Evolutionary conservation across 2,797 vertebrate genomes (phyloP), one percentile per base, ranked within the genome.

Genomic region (Leptoclinus maculatus): DNA sequence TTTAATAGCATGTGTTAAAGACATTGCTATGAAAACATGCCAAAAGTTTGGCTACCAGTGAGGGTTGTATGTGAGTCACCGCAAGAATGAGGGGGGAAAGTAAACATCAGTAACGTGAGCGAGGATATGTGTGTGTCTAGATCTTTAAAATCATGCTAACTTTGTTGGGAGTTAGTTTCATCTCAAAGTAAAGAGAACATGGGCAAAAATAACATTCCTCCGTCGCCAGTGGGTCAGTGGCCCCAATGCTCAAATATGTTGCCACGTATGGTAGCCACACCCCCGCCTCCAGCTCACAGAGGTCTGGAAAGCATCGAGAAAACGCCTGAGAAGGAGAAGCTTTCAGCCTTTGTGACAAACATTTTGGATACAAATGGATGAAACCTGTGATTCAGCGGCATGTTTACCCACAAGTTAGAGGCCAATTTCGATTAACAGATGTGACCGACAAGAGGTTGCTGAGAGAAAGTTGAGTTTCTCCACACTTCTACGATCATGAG

Each of bases 1-100:
- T 91, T 85, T 83, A 91, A 93, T 86, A 76, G 86, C 84, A 85
- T 82, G 91, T 89, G 89, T 89, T 76, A 54, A 91, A 88, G 89
- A 88, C 88, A 66, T 66, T 72, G 83, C 85, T 87, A 59, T 89
- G 88, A 88, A 91, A 92, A 92, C 79, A 91, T 89, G 91, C 71
- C 89, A 90, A 27, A 64, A 2, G 79, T 56, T 78, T 45, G 74
- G 80, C 80, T 88, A 88, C 88, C 82, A 71, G 73, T 38, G 56
- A 87, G 45, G 34, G 45, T 49, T 83, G 65, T 16, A 67, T 63
- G 63, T 75, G 70, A 83, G 65, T 87, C 63, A n/a, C 73, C 75
- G 62, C 47, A 56, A 87, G 78, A 89, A 82, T 41, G n/a, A 76
- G 32, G 29, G 59, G 12, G 23, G 8, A 69, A 64, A 56, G 71